phyloP scores from a whole-genome alignment of 2,113 vertebrate genomes.

The Glaucomys volans region DNA sequence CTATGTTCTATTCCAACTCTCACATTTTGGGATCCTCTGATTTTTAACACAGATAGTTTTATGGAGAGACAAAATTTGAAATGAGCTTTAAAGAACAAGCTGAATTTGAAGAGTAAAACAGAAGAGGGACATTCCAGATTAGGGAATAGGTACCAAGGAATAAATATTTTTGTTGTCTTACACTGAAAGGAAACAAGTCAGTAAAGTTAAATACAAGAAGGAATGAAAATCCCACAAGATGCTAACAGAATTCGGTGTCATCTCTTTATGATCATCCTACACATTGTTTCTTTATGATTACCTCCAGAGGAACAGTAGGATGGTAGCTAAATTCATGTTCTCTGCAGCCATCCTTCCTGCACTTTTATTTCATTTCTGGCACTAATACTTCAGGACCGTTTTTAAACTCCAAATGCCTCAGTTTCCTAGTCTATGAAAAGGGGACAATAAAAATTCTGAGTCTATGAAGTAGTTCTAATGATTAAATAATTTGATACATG shows the following conservation, averaged over 20 bases:
- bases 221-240: constrained; percentile 15
- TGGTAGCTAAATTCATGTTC: not conserved
- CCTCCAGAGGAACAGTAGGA: not conserved
- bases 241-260: constrained; percentile 9
- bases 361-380: constrained; percentile 11
- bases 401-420: not conserved
- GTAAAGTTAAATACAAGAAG: constrained; percentile 17
- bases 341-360: not conserved
- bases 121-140: not conserved
- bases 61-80: constrained; percentile 43
- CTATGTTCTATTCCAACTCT: constrained; percentile 25
- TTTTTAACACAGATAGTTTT: constrained; percentile 15
- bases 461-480: not conserved
- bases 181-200: constrained; percentile 22
- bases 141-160: not conserved
- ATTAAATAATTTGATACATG: constrained; percentile 6
- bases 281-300: not conserved
- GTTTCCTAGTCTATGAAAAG: not conserved
- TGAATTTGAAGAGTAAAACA: constrained; percentile 25
- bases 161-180: not conserved
- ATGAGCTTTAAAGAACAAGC: constrained; percentile 11
- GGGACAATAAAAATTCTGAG: not conserved
- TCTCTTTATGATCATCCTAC: not conserved
- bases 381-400: not conserved
- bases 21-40: not conserved